These are phyloP conservation scores for Martes martes DNA, from an alignment of 2,113 vertebrate genomes.

Conservation along the genomic window DNA sequence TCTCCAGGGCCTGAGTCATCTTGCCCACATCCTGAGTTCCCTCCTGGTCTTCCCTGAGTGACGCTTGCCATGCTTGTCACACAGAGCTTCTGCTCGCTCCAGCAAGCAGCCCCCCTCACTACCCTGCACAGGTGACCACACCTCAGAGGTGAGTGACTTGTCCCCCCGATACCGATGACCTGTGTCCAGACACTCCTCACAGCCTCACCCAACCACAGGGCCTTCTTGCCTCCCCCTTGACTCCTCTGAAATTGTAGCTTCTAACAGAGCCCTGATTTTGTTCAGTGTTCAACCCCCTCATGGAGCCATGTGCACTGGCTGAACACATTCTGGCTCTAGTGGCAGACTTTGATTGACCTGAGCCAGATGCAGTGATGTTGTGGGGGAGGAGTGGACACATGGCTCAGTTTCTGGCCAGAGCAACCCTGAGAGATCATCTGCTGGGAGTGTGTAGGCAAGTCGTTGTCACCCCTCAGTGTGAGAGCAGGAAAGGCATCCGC, in stretches of 20 bases:
- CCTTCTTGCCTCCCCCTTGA: background rate
- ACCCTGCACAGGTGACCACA: background rate
- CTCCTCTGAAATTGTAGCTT: background rate
- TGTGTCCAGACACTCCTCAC: background rate
- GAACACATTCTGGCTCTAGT: background rate
- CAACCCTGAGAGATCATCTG: background rate
- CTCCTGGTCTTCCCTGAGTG: background rate
- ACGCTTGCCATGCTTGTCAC: background rate
- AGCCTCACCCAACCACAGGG: background rate
- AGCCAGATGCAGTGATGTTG: background rate
- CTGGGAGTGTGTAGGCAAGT: background rate
- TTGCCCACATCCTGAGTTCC: background rate
- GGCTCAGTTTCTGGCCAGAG: background rate
- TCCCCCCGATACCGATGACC: background rate
- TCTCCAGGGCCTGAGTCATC: background rate
- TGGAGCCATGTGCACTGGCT: fast-evolving
- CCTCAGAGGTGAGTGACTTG: background rate
- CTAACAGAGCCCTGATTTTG: background rate
- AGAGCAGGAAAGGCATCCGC: background rate
- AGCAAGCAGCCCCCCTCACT: background rate
- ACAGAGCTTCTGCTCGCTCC: background rate
- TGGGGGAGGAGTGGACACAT: background rate
- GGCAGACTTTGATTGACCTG: background rate
- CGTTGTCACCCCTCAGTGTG: background rate
- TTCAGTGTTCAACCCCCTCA: background rate